Evolutionary conservation across 2,797 vertebrate genomes (phyloP).

Genomic region (Antennarius maculatus): DNA sequence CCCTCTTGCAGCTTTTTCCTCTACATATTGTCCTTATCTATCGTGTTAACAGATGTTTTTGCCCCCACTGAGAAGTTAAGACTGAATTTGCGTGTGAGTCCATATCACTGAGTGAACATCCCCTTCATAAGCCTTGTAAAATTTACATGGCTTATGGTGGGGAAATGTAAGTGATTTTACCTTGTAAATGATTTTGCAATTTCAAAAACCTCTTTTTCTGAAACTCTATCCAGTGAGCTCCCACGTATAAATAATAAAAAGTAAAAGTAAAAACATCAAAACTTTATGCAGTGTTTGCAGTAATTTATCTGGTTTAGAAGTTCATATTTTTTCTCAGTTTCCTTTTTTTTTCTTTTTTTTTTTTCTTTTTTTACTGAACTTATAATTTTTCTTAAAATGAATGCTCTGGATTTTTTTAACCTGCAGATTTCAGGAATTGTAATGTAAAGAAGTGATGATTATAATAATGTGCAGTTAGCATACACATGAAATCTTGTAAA

Average conservation of each 20-base stretch:
- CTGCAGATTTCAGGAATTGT: too few species aligned
- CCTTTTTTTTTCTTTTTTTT: neutral
- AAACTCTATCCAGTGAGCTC: neutral
- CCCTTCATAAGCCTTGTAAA: constrained; percentile 47
- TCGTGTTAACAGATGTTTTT: constrained; percentile 38
- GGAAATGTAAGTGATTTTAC: too few species aligned
- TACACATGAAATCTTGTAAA: too few species aligned
- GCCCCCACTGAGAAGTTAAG: constrained; percentile 53
- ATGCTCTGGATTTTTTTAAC: too few species aligned
- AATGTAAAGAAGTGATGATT: too few species aligned
- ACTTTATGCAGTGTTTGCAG: neutral
- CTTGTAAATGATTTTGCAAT: constrained; percentile 48
- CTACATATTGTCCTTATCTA: constrained; percentile 11
- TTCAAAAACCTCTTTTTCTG: neutral
- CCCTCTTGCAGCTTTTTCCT: neutral
- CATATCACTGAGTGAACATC: constrained; percentile 61
- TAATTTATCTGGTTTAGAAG: neutral
- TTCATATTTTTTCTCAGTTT: neutral
- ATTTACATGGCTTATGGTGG: neutral
- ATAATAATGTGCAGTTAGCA: too few species aligned
- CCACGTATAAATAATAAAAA: neutral
- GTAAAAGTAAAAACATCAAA: neutral
- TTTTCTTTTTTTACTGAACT: neutral
- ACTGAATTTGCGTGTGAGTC: constrained; percentile 54
- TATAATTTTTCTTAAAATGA: constrained; percentile 2